phyloP scores from a whole-genome alignment of 1,140 invertebrate species.

The Drosophila willistoni region DNA sequence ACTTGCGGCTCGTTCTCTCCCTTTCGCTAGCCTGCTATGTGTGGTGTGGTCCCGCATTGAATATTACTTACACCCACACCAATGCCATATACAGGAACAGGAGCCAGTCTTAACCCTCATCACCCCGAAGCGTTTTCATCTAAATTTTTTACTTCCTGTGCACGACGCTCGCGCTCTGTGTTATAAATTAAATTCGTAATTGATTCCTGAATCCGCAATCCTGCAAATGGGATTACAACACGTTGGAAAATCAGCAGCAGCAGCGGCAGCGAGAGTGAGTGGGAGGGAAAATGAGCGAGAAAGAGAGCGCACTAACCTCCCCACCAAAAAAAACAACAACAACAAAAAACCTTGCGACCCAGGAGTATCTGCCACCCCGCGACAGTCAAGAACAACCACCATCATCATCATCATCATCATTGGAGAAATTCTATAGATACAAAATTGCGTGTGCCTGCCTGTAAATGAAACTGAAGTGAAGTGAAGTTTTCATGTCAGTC shows the following conservation, averaged over 20 bases:
- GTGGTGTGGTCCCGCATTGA: too few relatives aligned
- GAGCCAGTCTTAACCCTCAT: slow-evolving; percentile 29
- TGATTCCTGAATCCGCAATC: slow-evolving; percentile 81
- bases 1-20: too few relatives aligned
- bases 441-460: slow-evolving; percentile 67
- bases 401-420: slow-evolving; percentile 4
- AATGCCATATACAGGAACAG: background rate
- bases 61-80: background rate
- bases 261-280: background rate
- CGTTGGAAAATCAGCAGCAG: slow-evolving; percentile 67
- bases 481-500: slow-evolving; percentile 50
- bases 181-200: slow-evolving; percentile 81
- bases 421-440: slow-evolving; percentile 44
- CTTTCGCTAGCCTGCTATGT: too few relatives aligned
- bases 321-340: slow-evolving; percentile 16
- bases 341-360: slow-evolving; percentile 11
- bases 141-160: slow-evolving; percentile 55
- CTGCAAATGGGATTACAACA: slow-evolving; percentile 81
- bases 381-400: slow-evolving; percentile 27
- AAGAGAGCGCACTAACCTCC: slow-evolving; percentile 1
- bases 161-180: slow-evolving; percentile 50
- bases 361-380: background rate
- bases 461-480: slow-evolving; percentile 58
- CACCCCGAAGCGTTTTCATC: slow-evolving; percentile 22
- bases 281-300: background rate